Base-by-base conservation (phyloP, 2,113 vertebrate genomes). In the Lipophrys pholis region DNA sequence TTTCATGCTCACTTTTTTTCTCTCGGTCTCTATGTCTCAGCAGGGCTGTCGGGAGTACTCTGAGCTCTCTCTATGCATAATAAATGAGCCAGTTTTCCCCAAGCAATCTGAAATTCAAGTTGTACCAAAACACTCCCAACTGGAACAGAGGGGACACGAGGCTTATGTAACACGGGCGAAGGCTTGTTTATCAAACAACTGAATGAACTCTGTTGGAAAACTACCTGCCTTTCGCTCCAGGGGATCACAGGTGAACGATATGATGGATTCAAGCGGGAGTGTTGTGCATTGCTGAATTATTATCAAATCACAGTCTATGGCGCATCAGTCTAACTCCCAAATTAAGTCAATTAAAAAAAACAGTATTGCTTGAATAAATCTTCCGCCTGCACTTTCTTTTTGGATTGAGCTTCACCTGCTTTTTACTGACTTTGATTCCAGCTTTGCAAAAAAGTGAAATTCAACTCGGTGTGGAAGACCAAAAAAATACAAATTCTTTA, bases 1-100 rank as follows among this genome's bases (percentile, higher is more conserved):
- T 59, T 63, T 16, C 5, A 0, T 41, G 40, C 42, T 53, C 11
- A 42, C 46, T 42, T 30, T 30, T 30, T 30, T 30, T 35, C 6
- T 61, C 11, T 30, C 16, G 8, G 21, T 30, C 21, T 30, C 21
- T 68, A 12, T 12, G 6, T 64, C 67, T 58, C 39, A 60, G 42
- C 38, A 41, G 45, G 14, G 35, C 21, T 71, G 35, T 42, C 35
- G 68, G 43, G 69, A 56, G 49, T 49, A 56, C 71, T 15, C 60
- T 12, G 1, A 50, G 38, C 43, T 65, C 39, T 54, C 50, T 50
- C 63, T 39, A 74, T 86, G 57, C 69, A 89, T 90, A 85, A 89
- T 86, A 70, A 81, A 90, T 80, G 45, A 60, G 49, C 50, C 50
- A 63, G 56, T 64, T 86, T 90, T 77, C 56, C 71, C 62, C n/a